Evolutionary conservation across 2,888 invertebrate genomes (phyloP).

Genomic region (Acheta domesticus): DNA sequence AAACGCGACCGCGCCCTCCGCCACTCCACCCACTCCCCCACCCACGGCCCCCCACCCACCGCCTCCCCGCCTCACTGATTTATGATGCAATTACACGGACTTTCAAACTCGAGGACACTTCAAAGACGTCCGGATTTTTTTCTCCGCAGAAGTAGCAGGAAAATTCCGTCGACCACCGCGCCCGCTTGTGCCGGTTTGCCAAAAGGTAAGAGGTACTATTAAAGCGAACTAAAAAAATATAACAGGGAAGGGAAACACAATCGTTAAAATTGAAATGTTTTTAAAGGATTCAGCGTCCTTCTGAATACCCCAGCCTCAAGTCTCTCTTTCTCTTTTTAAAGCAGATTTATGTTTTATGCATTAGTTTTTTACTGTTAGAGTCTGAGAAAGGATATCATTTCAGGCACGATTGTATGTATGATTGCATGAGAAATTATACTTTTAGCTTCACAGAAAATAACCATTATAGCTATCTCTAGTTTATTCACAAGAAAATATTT

Average conservation of each 20-base stretch:
- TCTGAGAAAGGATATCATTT: too few species aligned
- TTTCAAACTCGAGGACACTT: conserved; percentile 18
- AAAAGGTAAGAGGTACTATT: conserved; percentile 8
- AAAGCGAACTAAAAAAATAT: neutral
- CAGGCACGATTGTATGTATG: too few species aligned
- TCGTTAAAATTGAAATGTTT: neutral
- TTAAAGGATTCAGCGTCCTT: too few species aligned
- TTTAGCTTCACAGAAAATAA: too few species aligned
- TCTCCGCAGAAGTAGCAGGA: neutral
- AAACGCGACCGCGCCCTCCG: neutral
- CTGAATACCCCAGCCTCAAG: too few species aligned
- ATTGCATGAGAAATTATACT: too few species aligned
- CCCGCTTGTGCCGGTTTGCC: neutral
- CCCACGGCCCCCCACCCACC: neutral
- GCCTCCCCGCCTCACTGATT: neutral
- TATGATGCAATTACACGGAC: conserved; percentile 18
- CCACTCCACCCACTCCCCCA: neutral
- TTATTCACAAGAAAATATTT: too few species aligned
- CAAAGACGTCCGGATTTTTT: neutral
- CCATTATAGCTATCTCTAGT: too few species aligned
- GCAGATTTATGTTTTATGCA: neutral
- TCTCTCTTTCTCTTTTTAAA: too few species aligned
- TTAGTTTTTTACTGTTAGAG: too few species aligned
- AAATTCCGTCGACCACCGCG: neutral
- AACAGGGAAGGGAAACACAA: neutral